Evolutionary conservation across 2,888 invertebrate species (phyloP).

Genomic region (Eumacrocentrus americanus): DNA sequence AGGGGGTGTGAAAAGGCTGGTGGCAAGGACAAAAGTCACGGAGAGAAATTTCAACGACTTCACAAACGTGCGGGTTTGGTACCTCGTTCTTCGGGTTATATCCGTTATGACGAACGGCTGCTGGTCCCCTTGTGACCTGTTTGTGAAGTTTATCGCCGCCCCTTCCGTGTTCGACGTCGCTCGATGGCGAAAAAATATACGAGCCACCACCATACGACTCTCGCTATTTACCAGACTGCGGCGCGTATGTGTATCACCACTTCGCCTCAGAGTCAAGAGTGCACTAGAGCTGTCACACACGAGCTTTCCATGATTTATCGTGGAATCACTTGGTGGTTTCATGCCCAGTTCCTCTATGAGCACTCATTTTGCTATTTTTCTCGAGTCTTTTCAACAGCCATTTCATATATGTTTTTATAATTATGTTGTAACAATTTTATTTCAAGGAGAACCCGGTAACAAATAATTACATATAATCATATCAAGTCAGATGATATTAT

Average conservation of each 20-base stretch:
- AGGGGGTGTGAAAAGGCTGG: background rate
- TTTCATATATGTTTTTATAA: too few species aligned
- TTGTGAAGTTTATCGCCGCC: slow-evolving; percentile 58
- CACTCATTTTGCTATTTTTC: slow-evolving; percentile 25
- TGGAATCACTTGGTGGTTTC: slow-evolving; percentile 12
- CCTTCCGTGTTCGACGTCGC: slow-evolving; percentile 54
- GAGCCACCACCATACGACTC: slow-evolving; percentile 24
- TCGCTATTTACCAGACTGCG: background rate
- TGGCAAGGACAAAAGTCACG: slow-evolving; percentile 9
- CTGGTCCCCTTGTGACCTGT: slow-evolving; percentile 41
- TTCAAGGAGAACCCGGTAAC: too few species aligned
- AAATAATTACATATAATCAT: too few species aligned
- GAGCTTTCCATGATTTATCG: slow-evolving; percentile 17
- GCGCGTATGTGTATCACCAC: background rate
- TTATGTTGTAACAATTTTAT: too few species aligned
- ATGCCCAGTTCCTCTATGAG: slow-evolving; percentile 27
- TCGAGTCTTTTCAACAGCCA: slow-evolving; percentile 1
- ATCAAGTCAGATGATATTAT: too few species aligned
- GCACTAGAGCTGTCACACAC: slow-evolving; percentile 27
- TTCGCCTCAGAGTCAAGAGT: slow-evolving; percentile 27
- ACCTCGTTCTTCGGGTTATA: slow-evolving; percentile 28
- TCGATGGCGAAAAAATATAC: slow-evolving; percentile 48
- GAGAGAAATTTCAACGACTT: slow-evolving; percentile 21
- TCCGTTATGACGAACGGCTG: slow-evolving; percentile 37
- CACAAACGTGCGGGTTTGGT: slow-evolving; percentile 14